phyloP scores from a whole-genome alignment of 2,888 invertebrate species.

The Operophtera brumata region DNA sequence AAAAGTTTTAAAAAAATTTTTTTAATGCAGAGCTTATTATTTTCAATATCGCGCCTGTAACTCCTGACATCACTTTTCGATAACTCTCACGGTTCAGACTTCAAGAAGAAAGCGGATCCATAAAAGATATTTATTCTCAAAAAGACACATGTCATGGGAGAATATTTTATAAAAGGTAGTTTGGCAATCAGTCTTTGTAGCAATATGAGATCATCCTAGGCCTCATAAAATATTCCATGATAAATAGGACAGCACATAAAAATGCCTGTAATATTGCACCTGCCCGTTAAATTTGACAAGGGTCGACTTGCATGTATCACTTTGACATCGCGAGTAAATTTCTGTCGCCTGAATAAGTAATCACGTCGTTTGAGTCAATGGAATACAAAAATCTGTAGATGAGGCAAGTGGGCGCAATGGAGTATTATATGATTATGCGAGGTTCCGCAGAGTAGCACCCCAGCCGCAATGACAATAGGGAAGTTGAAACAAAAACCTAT shows the following conservation, averaged over 20 bases:
- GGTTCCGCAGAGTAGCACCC: background rate
- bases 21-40: no score
- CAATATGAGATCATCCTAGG: background rate
- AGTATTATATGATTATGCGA: background rate
- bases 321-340: conserved; percentile 72
- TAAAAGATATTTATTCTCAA: no score
- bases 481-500: no score
- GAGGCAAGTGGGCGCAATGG: background rate
- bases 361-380: conserved; percentile 52
- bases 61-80: no score
- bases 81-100: no score
- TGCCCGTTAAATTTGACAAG: conserved; percentile 66
- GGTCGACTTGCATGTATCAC: conserved; percentile 76
- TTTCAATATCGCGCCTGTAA: no score
- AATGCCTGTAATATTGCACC: conserved; percentile 69
- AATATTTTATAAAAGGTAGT: no score
- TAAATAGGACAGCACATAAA: conserved; percentile 36
- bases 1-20: no score
- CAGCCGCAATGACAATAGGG: no score
- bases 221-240: conserved; percentile 27
- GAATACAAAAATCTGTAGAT: background rate
- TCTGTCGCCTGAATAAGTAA: conserved; percentile 74
- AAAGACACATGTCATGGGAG: no score
- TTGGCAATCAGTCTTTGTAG: background rate
- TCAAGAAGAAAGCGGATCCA: no score